phyloP scores from a whole-genome alignment of 2,113 vertebrate genomes.

The Fregetta grallaria region DNA sequence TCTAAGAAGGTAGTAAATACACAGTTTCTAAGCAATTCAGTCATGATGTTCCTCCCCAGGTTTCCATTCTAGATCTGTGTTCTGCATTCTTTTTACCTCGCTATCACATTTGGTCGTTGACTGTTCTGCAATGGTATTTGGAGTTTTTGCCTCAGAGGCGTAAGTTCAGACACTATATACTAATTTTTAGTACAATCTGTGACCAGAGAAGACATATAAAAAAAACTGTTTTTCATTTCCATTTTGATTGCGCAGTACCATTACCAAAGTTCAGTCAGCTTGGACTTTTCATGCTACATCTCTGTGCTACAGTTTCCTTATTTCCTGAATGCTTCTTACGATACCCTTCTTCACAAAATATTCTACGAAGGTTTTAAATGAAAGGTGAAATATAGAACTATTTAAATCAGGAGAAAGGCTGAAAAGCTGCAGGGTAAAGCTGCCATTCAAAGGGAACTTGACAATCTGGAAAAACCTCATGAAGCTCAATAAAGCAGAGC shows the following conservation, averaged over 20 bases:
- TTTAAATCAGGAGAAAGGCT: neutral
- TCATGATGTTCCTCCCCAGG: neutral
- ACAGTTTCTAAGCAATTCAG: neutral
- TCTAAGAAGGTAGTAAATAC: neutral
- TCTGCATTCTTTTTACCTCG: neutral
- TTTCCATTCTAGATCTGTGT: neutral
- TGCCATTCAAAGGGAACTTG: neutral
- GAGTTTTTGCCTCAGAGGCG: neutral
- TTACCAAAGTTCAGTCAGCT: neutral
- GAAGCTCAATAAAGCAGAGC: neutral
- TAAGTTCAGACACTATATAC: neutral
- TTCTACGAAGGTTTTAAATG: neutral
- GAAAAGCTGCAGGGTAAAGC: constrained; percentile 15
- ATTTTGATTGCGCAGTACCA: neutral
- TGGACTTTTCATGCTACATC: neutral
- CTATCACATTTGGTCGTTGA: neutral
- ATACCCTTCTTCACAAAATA: neutral
- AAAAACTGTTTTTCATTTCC: neutral
- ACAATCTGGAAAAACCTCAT: neutral
- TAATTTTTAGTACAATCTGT: neutral
- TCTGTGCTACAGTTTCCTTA: neutral
- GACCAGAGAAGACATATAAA: neutral
- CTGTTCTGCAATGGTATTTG: neutral
- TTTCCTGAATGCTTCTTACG: neutral
- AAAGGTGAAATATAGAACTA: constrained; percentile 15